phyloP scores from a whole-genome alignment of 2,888 invertebrate genomes.

The Cactoblastis cactorum region DNA sequence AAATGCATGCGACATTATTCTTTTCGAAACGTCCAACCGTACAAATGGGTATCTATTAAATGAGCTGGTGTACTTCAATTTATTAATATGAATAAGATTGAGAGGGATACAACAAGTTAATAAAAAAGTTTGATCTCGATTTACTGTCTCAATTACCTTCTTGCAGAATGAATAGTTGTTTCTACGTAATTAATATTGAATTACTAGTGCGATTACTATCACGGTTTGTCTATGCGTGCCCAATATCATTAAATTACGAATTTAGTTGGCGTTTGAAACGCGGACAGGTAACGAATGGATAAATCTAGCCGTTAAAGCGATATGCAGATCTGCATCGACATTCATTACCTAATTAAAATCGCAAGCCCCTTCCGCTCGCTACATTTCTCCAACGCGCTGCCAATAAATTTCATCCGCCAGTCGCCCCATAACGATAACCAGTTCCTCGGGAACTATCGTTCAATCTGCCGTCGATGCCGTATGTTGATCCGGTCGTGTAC shows the following conservation, averaged over 20 bases:
- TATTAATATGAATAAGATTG: not conserved
- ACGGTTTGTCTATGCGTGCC: conserved; percentile 33
- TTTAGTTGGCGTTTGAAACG: conserved; percentile 61
- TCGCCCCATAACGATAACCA: conserved; percentile 79
- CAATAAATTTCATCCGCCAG: conserved; percentile 79
- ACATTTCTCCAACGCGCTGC: conserved; percentile 78
- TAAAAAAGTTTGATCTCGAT: conserved; percentile 16
- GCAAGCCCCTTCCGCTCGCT: conserved; percentile 78
- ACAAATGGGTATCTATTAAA: conserved; percentile 10
- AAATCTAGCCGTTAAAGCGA: conserved; percentile 76
- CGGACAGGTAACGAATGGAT: conserved; percentile 65
- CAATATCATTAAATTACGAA: conserved; percentile 48
- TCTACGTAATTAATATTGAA: conserved; percentile 23
- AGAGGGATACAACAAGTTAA: conserved; percentile 5
- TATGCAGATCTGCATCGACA: conserved; percentile 79
- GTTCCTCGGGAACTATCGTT: conserved; percentile 80
- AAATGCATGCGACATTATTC: conserved; percentile 22
- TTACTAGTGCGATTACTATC: conserved; percentile 24
- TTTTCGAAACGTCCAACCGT: conserved; percentile 17
- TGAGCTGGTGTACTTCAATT: conserved; percentile 3
- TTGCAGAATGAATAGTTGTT: conserved; percentile 20
- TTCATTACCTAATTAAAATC: conserved; percentile 80
- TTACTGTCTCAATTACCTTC: conserved; percentile 4
- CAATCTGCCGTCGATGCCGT: conserved; percentile 79
- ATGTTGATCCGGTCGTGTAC: conserved; percentile 79